Evolutionary conservation across 92 coral and sea anemone species (phyloP).

Genomic region (Diadumene lineata): DNA sequence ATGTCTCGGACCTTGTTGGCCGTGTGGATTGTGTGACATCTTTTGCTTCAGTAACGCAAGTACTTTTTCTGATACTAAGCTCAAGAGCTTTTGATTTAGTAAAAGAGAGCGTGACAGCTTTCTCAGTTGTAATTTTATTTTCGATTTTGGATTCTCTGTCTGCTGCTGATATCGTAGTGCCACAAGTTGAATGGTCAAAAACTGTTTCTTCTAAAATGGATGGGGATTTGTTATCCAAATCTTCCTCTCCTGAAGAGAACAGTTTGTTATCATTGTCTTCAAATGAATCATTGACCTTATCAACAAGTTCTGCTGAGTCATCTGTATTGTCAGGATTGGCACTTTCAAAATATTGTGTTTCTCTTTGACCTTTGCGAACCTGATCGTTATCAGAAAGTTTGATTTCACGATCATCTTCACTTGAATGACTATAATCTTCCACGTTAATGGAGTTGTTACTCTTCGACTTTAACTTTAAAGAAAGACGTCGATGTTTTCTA

Average conservation of each 20-base stretch:
- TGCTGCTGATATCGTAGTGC: not conserved
- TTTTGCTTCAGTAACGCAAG: not conserved
- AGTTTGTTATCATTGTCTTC: no score
- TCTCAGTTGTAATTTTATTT: not conserved
- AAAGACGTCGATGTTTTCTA: not conserved
- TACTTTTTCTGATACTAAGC: not conserved
- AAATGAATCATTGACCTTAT: not conserved
- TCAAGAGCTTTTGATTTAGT: not conserved
- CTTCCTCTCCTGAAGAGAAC: no score
- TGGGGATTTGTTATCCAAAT: not conserved
- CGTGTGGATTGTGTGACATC: not conserved
- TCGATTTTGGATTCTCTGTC: not conserved
- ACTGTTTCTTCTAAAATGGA: constrained; percentile 1
- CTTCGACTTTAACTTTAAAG: not conserved
- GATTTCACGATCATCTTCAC: no score
- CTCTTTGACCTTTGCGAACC: no score
- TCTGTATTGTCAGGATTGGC: not conserved
- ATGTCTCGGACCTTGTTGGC: not conserved
- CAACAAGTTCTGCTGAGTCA: not conserved
- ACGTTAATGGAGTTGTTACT: not conserved
- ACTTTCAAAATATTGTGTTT: not conserved
- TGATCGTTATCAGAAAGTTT: no score
- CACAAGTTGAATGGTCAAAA: not conserved
- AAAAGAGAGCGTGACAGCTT: not conserved
- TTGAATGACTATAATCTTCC: not conserved